Evolutionary conservation across 2,113 vertebrate genomes (phyloP).

Genomic region (Stercorarius parasiticus): DNA sequence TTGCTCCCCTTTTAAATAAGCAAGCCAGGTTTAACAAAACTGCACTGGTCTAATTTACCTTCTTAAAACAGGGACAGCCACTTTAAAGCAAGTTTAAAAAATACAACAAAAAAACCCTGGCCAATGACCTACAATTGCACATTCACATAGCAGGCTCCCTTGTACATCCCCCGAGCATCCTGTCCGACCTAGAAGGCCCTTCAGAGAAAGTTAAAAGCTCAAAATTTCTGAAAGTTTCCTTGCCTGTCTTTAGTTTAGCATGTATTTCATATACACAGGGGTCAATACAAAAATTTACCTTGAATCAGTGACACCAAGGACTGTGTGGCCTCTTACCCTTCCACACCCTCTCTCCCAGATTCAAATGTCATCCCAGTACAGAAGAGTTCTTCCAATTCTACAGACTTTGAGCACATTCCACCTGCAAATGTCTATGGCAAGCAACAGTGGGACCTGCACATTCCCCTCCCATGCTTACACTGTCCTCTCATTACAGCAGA

Average conservation of each 20-base stretch:
- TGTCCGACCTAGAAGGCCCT: background rate
- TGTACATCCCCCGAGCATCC: rapidly evolving
- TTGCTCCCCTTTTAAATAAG: background rate
- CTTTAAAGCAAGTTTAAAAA: background rate
- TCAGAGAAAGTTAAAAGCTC: background rate
- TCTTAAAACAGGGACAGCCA: background rate
- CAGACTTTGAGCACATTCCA: background rate
- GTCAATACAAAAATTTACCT: background rate
- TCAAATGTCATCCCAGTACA: background rate
- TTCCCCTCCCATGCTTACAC: background rate
- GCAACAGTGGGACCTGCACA: background rate
- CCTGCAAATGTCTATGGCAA: background rate
- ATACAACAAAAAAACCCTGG: background rate
- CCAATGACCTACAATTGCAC: background rate
- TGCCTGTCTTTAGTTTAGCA: background rate
- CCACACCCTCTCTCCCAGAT: background rate
- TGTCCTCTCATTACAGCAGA: background rate
- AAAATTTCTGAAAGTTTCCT: background rate
- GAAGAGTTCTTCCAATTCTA: background rate
- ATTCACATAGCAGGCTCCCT: background rate
- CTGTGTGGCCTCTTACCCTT: background rate
- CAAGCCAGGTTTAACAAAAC: background rate
- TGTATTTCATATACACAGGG: background rate
- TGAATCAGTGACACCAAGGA: background rate
- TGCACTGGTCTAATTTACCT: background rate